Conservation (phyloP, 2,888 invertebrate genomes). For the Xylota sylvarum region DNA sequence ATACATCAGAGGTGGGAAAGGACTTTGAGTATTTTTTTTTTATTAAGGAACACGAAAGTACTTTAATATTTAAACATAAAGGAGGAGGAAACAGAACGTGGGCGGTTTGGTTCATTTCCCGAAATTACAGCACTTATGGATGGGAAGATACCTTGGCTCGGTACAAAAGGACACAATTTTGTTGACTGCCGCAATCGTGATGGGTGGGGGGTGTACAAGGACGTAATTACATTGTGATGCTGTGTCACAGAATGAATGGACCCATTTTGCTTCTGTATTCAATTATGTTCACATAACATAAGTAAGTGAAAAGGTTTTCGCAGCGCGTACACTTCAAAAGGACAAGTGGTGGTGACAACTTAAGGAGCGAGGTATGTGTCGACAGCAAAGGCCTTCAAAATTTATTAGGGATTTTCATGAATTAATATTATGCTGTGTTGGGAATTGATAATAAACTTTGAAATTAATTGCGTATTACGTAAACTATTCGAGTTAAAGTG, state of each 20-base stretch:
- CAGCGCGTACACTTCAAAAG: constrained; percentile 11
- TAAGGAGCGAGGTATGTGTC: background rate
- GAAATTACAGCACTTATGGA: constrained; percentile 25
- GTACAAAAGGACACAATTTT: constrained; percentile 39
- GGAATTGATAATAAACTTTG: constrained; percentile 30
- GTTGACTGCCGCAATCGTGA: background rate
- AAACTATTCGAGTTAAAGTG: background rate
- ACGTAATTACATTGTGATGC: constrained; percentile 39
- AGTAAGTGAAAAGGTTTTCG: constrained; percentile 31
- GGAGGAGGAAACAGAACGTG: background rate
- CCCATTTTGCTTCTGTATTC: constrained; percentile 44
- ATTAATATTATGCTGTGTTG: background rate
- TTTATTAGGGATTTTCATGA: constrained; percentile 30
- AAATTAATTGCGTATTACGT: constrained; percentile 4
- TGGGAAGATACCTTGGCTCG: constrained; percentile 1
- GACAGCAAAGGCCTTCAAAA: background rate
- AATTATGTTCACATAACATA: constrained; percentile 50
- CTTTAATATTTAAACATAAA: constrained; percentile 42
- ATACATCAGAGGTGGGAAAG: constrained; percentile 1
- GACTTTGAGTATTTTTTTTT: constrained; percentile 2
- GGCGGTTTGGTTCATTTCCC: background rate
- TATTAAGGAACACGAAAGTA: constrained; percentile 26
- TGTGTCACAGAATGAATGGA: constrained; percentile 30
- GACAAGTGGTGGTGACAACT: constrained; percentile 39
- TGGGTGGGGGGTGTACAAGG: constrained; percentile 1